These are phyloP conservation scores for Tenebrio molitor DNA, from an alignment of 1,140 invertebrate genomes.

Conservation along the genomic window DNA sequence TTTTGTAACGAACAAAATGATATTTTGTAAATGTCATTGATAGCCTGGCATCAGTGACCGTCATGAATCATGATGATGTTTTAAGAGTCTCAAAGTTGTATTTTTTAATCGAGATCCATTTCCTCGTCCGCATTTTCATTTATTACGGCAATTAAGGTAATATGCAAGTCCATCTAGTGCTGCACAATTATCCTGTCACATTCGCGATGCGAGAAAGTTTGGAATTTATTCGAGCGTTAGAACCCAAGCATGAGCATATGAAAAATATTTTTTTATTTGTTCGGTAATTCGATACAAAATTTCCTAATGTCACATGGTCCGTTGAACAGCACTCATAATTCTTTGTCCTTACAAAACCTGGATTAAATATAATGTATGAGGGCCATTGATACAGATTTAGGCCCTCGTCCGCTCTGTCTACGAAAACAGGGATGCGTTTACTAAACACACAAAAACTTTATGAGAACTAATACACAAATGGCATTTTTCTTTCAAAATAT, in stretches of 20 bases:
- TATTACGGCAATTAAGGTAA: conserved; percentile 27
- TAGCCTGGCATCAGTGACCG: no score
- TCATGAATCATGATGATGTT: no score
- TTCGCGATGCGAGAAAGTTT: conserved; percentile 38
- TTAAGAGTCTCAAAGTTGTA: no score
- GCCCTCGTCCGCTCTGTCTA: conserved; percentile 56
- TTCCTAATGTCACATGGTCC: conserved; percentile 57
- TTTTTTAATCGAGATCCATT: not conserved
- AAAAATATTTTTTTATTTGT: conserved; percentile 54
- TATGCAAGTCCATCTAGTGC: not conserved
- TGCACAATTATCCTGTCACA: conserved; percentile 35
- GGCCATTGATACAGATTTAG: conserved; percentile 61
- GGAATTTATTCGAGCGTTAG: conserved; percentile 33
- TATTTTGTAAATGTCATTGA: no score
- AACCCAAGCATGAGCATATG: conserved; percentile 16
- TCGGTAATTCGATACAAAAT: conserved; percentile 59
- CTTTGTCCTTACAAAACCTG: conserved; percentile 53
- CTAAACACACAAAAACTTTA: conserved; percentile 40
- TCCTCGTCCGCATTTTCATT: conserved; percentile 5
- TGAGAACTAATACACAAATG: conserved; percentile 44
- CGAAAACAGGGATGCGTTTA: conserved; percentile 53
- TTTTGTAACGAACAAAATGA: no score
- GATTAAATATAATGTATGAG: conserved; percentile 56
- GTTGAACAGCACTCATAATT: conserved; percentile 57
- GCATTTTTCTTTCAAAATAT: conserved; percentile 52